phyloP scores from a whole-genome alignment of 2,797 vertebrate species.

The Melanotaenia parkinsoni region DNA sequence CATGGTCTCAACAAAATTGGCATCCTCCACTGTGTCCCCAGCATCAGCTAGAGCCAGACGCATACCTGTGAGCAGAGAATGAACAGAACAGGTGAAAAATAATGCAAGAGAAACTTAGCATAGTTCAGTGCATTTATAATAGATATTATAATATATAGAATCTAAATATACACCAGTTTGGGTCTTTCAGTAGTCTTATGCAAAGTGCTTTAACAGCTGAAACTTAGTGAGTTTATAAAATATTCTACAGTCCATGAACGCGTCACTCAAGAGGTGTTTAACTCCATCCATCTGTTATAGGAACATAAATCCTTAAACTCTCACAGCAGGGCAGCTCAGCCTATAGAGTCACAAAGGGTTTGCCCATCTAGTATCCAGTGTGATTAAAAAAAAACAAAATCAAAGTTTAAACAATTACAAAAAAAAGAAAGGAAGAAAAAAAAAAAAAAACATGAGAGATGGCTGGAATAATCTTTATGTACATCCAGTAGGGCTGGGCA shows the following conservation, averaged over 20 bases:
- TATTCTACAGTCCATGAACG: not conserved
- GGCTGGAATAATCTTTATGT: no score
- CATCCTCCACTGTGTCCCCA: slow-evolving; percentile 97
- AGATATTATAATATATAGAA: not conserved
- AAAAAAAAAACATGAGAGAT: no score
- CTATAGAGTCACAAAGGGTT: no score
- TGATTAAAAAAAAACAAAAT: no score
- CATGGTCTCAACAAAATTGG: slow-evolving; percentile 98
- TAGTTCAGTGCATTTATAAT: not conserved
- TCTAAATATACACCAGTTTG: not conserved
- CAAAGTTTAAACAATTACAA: no score
- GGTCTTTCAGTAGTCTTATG: not conserved
- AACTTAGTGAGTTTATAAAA: not conserved
- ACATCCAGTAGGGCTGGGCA: no score
- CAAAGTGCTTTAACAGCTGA: not conserved
- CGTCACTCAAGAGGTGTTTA: no score
- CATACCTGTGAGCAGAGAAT: slow-evolving; percentile 87
- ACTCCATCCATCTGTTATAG: no score
- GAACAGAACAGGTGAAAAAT: not conserved
- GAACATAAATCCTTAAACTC: no score
- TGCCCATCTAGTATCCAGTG: no score
- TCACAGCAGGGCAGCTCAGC: no score
- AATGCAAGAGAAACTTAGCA: not conserved
- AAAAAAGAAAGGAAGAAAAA: no score
- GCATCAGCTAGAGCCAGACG: slow-evolving; percentile 95